These are phyloP conservation scores for Anadara kagoshimensis DNA, from an alignment of 1,140 invertebrate species.

Conservation along the genomic window DNA sequence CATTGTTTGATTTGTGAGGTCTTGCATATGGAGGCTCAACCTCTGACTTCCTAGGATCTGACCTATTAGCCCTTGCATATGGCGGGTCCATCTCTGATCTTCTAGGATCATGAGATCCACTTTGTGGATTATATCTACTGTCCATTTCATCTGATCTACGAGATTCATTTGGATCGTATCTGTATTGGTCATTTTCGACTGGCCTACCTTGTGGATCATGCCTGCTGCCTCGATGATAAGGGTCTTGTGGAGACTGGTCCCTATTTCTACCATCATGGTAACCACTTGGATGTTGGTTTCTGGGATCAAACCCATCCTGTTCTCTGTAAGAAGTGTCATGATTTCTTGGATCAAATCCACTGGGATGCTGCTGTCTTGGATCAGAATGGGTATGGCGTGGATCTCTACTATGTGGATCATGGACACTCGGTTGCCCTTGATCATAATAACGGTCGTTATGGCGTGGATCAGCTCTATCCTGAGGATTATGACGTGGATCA, in stretches of 20 bases:
- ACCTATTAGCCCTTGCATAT: no score
- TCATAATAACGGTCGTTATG: background rate
- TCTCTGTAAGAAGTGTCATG: background rate
- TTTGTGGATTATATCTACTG: no score
- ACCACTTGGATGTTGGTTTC: background rate
- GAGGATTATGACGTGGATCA: background rate
- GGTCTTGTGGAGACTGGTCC: background rate
- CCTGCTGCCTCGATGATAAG: background rate
- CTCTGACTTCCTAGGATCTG: no score
- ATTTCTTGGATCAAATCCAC: background rate
- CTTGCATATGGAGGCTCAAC: no score
- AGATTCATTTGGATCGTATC: no score
- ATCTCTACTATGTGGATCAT: no score
- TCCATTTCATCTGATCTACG: no score
- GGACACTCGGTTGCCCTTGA: background rate
- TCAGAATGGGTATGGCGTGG: background rate
- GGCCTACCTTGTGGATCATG: no score
- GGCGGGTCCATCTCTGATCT: no score
- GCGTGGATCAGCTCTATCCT: background rate
- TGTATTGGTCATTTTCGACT: no score
- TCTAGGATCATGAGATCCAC: no score
- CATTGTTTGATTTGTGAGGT: no score
- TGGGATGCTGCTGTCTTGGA: background rate
- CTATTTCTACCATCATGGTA: constrained; percentile 1
- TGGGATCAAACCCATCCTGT: background rate